Evolutionary conservation across 2,888 invertebrate genomes (phyloP), one percentile per base, ranked within the genome.

Genomic region (Taenaris catops): DNA sequence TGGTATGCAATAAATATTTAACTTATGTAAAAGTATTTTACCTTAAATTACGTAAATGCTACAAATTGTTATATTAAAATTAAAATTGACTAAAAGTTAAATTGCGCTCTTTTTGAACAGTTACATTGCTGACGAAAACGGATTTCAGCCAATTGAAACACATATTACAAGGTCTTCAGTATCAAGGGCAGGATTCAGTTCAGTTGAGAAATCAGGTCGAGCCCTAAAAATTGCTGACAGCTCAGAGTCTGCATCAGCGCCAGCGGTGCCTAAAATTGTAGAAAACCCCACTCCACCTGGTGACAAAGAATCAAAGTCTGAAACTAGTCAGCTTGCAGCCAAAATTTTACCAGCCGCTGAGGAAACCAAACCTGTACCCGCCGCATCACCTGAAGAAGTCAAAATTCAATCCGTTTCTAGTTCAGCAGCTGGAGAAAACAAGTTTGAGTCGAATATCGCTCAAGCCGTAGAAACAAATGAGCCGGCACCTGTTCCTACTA

Each of bases 91-190:
- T n/a, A n/a, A n/a, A n/a, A n/a, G n/a, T n/a, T n/a, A n/a, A n/a
- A n/a, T n/a, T n/a, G n/a, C n/a, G n/a, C n/a, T n/a, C n/a, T 14
- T 19, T 19, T 19, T 19, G 3, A 19, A 39, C 54, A 90, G 90
- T 40, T 93, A 92, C 51, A 88, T 90, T 32, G 93, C 93, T 44
- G 93, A 93, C 58, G 92, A 93, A 65, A 92, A 93, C 57, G 92
- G 92, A 11, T 92, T 91, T 69, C 90, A 89, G 53, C 91, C 92
- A 0, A 75, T 89, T 44, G 92, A 92, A 6, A 90, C 89, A 49
- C 92, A 92, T 57, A 70, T 92, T 39, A 91, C 92, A 1, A 88
- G 56, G 29, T 59, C 56, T 18, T 48, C 59, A 38, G 55, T 47
- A 32, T 41, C 38, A 4, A 16, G 21, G 14, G 41, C 43, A 50